Conservation (phyloP, 2,797 vertebrate genomes). For the Peromyscus aztecus region DNA sequence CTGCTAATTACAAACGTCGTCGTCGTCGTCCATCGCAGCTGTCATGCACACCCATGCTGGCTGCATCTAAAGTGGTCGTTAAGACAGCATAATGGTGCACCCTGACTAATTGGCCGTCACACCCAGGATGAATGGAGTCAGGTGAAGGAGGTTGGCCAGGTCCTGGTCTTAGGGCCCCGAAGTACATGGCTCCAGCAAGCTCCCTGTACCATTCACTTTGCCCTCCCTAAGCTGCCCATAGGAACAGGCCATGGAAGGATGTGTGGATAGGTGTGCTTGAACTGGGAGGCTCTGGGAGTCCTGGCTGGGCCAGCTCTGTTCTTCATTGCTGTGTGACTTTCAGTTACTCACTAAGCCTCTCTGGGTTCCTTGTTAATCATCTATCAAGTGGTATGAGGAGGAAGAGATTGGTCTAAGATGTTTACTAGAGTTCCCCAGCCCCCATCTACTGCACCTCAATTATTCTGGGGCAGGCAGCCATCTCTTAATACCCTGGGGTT, state of each 20-base stretch:
- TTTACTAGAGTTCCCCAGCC: neutral
- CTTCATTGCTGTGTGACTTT: neutral
- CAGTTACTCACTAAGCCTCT: neutral
- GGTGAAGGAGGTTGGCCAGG: neutral
- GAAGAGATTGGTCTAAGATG: neutral
- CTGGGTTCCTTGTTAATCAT: neutral
- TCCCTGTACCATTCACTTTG: neutral
- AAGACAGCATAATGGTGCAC: constrained; percentile 69
- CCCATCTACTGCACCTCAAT: neutral
- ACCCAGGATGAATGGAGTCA: constrained; percentile 78
- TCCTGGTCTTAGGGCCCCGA: neutral
- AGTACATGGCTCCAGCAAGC: neutral
- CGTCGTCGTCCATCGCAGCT: constrained; percentile 75
- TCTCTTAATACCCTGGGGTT: neutral
- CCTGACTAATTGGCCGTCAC: constrained; percentile 82
- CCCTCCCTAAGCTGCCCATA: neutral
- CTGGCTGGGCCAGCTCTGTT: neutral
- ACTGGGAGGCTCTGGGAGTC: neutral
- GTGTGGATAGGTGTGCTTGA: neutral
- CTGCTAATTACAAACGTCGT: constrained; percentile 83
- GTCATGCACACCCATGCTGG: constrained; percentile 70
- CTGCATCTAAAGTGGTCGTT: constrained; percentile 84
- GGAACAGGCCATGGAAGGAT: neutral
- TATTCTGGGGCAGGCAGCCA: neutral
- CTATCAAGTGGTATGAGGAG: neutral